Evolutionary conservation across 1,140 invertebrate species (phyloP).

Genomic region (Globodera ellingtonae): DNA sequence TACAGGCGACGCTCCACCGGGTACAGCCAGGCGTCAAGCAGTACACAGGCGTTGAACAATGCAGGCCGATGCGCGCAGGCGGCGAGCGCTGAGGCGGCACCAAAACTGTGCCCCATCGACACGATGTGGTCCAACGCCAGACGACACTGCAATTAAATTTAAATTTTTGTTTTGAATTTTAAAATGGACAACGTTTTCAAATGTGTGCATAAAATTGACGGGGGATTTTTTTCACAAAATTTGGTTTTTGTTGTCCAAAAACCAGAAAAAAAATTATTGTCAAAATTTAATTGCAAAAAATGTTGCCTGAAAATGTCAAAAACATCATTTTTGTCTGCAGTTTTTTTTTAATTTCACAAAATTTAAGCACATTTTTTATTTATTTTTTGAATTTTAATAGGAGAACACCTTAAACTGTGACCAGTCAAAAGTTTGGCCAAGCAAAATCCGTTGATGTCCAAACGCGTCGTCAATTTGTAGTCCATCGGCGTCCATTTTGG

Average conservation of each 20-base stretch:
- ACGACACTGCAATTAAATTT: slow-evolving; percentile 66
- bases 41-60: slow-evolving; percentile 68
- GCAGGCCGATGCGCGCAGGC: slow-evolving; percentile 65
- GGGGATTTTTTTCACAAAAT: too few relatives aligned
- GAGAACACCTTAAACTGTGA: slow-evolving; percentile 67
- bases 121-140: slow-evolving; percentile 70
- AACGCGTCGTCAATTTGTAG: slow-evolving; percentile 47
- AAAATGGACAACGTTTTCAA: background rate
- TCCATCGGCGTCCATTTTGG: slow-evolving; percentile 69
- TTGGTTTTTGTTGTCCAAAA: too few relatives aligned
- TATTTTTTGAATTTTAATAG: background rate
- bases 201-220: too few relatives aligned
- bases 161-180: too few relatives aligned
- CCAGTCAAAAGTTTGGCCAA: slow-evolving; percentile 67
- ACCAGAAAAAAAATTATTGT: too few relatives aligned
- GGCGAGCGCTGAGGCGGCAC: slow-evolving; percentile 72
- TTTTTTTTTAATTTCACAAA: too few relatives aligned
- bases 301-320: too few relatives aligned
- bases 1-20: slow-evolving; percentile 68
- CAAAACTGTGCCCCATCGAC: slow-evolving; percentile 75
- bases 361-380: too few relatives aligned
- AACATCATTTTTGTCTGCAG: too few relatives aligned
- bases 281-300: too few relatives aligned
- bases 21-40: slow-evolving; percentile 76
- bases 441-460: slow-evolving; percentile 67